Evolutionary conservation across 1,140 invertebrate species (phyloP), one percentile per base, ranked within the genome.

Genomic region (Bombus vancouverensis): DNA sequence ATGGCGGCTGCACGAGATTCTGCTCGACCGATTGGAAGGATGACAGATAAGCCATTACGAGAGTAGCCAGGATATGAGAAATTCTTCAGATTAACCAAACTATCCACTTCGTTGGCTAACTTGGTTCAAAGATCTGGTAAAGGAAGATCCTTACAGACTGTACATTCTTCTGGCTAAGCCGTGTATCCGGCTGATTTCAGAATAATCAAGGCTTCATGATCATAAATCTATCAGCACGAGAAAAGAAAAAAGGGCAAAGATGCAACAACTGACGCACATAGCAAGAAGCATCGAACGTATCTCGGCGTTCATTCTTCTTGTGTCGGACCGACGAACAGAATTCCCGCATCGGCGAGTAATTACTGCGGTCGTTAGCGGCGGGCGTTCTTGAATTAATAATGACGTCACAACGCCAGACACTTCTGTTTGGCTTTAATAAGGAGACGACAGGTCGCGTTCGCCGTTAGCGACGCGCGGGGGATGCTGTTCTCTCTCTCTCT

Each of bases 391-490:
- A 88, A 90, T 90, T 90, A 90, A 90, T 90, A 90, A 90, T 90
- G 81, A 81, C 76, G 77, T 86, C 72, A 81, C 42, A 62, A 39
- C 53, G 76, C 68, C 68, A 68, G 70, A 44, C 76, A 39, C 76
- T 84, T 79, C 66, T 83, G 88, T 90, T 86, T 87, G 85, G 85
- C 89, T 93, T 89, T 93, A 94, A 94, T 93, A 92, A 94, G 94
- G 93, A 93, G 92, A 92, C 80, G 93, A 93, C 91, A 92, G 90
- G 88, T 91, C 89, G 90, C 74, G 89, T 92, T 91, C 86, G 89
- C 83, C 87, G 76, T 84, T 79, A 83, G 72, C 86, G 89, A 80
- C 57, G 65, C 62, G 75, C 73, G 85, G 79, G 93, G 94, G 92
- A 92, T 90, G 89, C 89, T 68, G 62, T 3, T 25, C 32, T 25